These are phyloP conservation scores for Bhutanitis thaidina DNA, from an alignment of 2,888 invertebrate genomes.

Conservation along the genomic window DNA sequence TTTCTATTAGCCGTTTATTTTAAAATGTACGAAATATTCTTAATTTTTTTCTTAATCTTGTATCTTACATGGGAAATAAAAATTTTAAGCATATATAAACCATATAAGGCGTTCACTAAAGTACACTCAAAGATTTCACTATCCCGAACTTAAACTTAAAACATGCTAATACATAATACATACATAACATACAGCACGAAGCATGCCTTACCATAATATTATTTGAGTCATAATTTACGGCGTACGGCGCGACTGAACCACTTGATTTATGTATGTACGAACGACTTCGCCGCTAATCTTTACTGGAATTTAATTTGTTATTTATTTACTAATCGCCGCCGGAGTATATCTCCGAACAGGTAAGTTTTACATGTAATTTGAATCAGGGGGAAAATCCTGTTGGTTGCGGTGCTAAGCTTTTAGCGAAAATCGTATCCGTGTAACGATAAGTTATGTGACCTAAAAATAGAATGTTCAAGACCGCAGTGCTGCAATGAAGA, in stretches of 20 bases:
- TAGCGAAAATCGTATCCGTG: constrained; percentile 2
- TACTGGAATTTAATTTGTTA: constrained; percentile 46
- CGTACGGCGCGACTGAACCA: constrained; percentile 46
- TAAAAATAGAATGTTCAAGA: too few relatives aligned
- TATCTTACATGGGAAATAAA: neutral
- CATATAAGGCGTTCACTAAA: neutral
- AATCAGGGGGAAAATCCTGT: constrained; percentile 35
- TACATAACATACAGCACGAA: constrained; percentile 23
- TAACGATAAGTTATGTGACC: constrained; percentile 3
- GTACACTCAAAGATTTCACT: neutral
- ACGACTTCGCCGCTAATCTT: constrained; percentile 39
- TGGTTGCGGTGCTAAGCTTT: constrained; percentile 23
- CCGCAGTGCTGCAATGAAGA: too few relatives aligned
- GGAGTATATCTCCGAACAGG: constrained; percentile 35
- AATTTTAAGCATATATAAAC: neutral
- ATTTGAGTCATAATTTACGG: constrained; percentile 72
- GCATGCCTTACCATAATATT: constrained; percentile 64
- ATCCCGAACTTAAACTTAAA: constrained; percentile 9
- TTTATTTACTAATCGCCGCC: constrained; percentile 48
- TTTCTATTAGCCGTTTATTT: too few relatives aligned
- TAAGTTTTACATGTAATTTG: constrained; percentile 43
- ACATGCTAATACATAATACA: too few relatives aligned
- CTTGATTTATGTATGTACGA: constrained; percentile 70
- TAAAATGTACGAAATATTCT: too few relatives aligned
- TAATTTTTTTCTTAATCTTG: too few relatives aligned